Percentiles rank a stretch among this genome's conserved stretches.
Conservation (phyloP, 2,113 vertebrate species). For the Nerophis lumbriciformis region DNA sequence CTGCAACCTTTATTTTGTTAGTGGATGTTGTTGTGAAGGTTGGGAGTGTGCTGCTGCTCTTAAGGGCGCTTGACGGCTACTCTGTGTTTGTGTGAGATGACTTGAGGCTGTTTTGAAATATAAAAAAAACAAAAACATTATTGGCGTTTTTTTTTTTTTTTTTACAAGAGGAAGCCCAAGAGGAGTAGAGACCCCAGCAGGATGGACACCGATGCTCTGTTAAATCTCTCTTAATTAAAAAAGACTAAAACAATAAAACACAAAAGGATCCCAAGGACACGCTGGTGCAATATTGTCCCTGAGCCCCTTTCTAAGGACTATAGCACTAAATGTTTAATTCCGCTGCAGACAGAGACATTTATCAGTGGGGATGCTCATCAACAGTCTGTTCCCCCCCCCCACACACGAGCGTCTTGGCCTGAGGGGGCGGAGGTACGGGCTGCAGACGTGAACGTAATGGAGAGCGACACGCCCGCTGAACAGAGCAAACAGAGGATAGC, state of each 20-base stretch:
- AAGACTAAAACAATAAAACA: conserved; percentile 28
- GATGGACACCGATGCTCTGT: conserved; percentile 36
- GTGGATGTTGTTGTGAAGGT: no score
- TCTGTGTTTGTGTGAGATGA: no score
- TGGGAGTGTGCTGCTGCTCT: no score
- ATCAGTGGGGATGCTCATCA: conserved; percentile 48
- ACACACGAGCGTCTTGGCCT: conserved; percentile 36
- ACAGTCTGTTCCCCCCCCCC: conserved; percentile 29
- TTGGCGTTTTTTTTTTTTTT: no score
- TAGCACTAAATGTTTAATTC: conserved; percentile 60
- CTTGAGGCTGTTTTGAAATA: no score
- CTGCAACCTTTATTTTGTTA: no score
- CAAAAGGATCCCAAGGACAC: conserved; percentile 33
- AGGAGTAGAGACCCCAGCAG: conserved; percentile 22
- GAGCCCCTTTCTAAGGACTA: conserved; percentile 48
- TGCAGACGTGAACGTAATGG: conserved; percentile 28
- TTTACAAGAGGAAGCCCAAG: neutral
- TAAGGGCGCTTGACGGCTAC: no score
- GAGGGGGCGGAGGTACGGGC: conserved; percentile 7
- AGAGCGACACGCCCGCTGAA: conserved; percentile 20
- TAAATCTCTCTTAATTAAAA: conserved; percentile 58
- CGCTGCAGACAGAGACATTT: conserved; percentile 51
- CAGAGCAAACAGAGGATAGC: conserved; percentile 13
- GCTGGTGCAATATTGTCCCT: conserved; percentile 28
- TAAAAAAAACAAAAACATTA: no score